Evolutionary conservation across 2,888 invertebrate genomes (phyloP).

Genomic region (Drosophila anceps): DNA sequence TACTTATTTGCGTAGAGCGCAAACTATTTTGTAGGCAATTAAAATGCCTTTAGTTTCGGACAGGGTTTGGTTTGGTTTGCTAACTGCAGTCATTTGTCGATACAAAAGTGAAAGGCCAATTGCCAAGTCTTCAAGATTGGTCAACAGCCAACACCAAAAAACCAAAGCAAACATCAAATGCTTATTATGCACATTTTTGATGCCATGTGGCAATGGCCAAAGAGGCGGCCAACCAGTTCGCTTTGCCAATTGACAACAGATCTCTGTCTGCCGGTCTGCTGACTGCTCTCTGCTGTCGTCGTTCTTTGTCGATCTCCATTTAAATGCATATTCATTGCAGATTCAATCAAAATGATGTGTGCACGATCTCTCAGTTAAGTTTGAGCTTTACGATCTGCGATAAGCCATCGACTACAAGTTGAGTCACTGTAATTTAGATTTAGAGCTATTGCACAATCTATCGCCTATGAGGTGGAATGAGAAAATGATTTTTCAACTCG

Average conservation of each 20-base stretch:
- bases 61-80: constrained; percentile 28
- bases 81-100: constrained; percentile 71
- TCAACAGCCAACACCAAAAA: constrained; percentile 37
- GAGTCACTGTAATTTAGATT: constrained; percentile 18
- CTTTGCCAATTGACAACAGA: constrained; percentile 22
- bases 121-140: constrained; percentile 68
- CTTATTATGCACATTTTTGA: constrained; percentile 59
- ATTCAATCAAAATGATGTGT: constrained; percentile 56
- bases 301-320: constrained; percentile 46
- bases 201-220: constrained; percentile 48
- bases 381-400: constrained; percentile 22
- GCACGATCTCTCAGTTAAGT: constrained; percentile 56
- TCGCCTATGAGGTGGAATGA: neutral
- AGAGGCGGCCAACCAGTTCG: constrained; percentile 57
- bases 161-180: constrained; percentile 46
- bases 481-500: constrained; percentile 13
- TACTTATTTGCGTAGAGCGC: constrained; percentile 71
- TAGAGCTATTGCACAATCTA: constrained; percentile 26
- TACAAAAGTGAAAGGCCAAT: constrained; percentile 76
- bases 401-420: constrained; percentile 20
- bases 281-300: constrained; percentile 8
- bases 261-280: neutral
- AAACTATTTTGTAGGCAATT: constrained; percentile 73
- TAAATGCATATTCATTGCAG: constrained; percentile 42
- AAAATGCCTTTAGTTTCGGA: constrained; percentile 62